phyloP scores from a whole-genome alignment of 2,113 vertebrate genomes.

The Sakesphorus luctuosus region DNA sequence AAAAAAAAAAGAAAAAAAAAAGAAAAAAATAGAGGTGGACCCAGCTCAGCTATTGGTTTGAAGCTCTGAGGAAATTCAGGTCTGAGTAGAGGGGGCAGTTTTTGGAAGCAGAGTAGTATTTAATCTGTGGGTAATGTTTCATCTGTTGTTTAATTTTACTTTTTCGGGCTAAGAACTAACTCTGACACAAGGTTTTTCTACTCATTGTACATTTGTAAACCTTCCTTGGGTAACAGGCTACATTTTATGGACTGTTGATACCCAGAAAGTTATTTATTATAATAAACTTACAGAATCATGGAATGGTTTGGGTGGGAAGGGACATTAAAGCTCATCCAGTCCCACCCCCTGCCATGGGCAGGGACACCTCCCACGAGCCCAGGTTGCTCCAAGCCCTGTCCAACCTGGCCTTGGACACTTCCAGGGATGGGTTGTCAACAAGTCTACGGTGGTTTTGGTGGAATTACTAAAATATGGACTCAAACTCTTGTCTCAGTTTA shows the following conservation, averaged over 20 bases:
- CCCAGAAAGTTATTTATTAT: slow-evolving; percentile 1
- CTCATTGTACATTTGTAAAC: background rate
- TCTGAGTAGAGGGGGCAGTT: background rate
- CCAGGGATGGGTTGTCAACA: background rate
- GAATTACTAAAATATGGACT: slow-evolving; percentile 60
- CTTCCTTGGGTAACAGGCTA: background rate
- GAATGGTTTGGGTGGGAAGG: background rate
- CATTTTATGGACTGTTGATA: background rate
- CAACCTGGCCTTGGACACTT: background rate
- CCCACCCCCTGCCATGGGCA: background rate
- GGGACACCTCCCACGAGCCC: background rate
- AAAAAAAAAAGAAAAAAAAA: background rate
- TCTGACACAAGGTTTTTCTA: background rate
- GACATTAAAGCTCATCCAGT: background rate
- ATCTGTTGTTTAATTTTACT: background rate
- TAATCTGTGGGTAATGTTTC: background rate
- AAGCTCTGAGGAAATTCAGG: background rate
- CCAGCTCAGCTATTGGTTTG: background rate
- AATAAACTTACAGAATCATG: background rate
- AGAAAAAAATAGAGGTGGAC: background rate
- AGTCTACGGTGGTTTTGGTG: slow-evolving; percentile 30
- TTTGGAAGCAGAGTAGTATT: background rate
- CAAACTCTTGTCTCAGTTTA: slow-evolving; percentile 52
- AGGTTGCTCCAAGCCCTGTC: background rate
- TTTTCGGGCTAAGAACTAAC: background rate